Evolutionary conservation across 2,888 invertebrate genomes (phyloP).

Genomic region (Diarsia mendica): DNA sequence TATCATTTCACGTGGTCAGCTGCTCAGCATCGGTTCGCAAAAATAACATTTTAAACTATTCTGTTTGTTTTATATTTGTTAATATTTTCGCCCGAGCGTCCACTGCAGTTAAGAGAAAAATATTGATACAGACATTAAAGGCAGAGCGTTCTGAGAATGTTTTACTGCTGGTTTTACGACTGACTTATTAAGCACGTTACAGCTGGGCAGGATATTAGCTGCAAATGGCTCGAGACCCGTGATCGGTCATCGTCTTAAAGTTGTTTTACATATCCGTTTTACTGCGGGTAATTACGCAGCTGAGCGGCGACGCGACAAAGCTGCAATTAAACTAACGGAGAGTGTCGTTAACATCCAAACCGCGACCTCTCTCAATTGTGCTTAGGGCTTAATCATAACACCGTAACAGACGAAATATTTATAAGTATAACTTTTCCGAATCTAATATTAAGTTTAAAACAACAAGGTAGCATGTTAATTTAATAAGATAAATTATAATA

Average conservation of each 20-base stretch:
- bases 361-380: constrained; percentile 75
- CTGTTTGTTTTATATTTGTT: constrained; percentile 26
- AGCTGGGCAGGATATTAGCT: constrained; percentile 84
- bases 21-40: constrained; percentile 14
- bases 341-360: constrained; percentile 81
- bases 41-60: constrained; percentile 29
- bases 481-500: background rate
- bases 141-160: constrained; percentile 73
- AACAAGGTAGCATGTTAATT: constrained; percentile 1
- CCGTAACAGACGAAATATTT: constrained; percentile 57
- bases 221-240: constrained; percentile 79
- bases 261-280: constrained; percentile 86
- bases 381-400: constrained; percentile 76
- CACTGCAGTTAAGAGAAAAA: constrained; percentile 62
- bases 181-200: constrained; percentile 79
- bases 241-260: constrained; percentile 83
- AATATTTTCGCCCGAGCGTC: constrained; percentile 46
- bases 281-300: constrained; percentile 85
- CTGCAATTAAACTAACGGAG: constrained; percentile 88
- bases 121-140: constrained; percentile 68
- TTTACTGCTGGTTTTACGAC: constrained; percentile 80
- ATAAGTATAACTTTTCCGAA: constrained; percentile 5
- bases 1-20: constrained; percentile 45
- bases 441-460: constrained; percentile 12
- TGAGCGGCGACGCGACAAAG: constrained; percentile 82